Evolutionary conservation across 2,113 vertebrate genomes (phyloP).

Genomic region (Dendropsophus ebraccatus): DNA sequence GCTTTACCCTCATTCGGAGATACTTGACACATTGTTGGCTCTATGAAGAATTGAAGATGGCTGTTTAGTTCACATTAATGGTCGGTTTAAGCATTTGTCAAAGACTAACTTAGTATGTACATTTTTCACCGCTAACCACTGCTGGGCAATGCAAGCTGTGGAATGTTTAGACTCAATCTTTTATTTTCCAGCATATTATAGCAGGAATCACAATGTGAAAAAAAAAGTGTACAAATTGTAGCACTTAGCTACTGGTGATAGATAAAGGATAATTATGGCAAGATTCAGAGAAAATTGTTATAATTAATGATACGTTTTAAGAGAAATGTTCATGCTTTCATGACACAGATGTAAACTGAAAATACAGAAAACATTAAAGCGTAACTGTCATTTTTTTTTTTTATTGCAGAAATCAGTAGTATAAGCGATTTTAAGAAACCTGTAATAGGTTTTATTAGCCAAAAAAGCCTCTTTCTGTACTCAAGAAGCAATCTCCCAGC

Average conservation of each 20-base stretch:
- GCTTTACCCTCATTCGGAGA: slow-evolving; percentile 19
- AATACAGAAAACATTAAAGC: neutral
- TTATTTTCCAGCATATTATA: neutral
- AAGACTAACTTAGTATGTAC: slow-evolving; percentile 7
- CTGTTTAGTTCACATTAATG: slow-evolving; percentile 39
- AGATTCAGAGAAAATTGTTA: neutral
- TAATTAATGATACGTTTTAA: neutral
- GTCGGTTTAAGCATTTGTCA: slow-evolving; percentile 32
- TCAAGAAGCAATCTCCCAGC: too few relatives aligned
- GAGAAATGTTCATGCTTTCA: neutral
- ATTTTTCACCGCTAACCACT: slow-evolving; percentile 39
- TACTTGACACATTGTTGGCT: slow-evolving; percentile 44
- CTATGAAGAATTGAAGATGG: slow-evolving; percentile 31
- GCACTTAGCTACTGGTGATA: slow-evolving; percentile 10
- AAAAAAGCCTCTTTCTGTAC: too few relatives aligned
- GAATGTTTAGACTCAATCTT: neutral
- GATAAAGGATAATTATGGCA: neutral
- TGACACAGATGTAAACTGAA: neutral
- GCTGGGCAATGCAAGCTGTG: slow-evolving; percentile 12
- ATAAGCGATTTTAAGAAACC: too few relatives aligned
- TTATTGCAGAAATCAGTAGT: too few relatives aligned
- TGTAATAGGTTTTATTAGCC: too few relatives aligned
- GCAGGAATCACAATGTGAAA: neutral
- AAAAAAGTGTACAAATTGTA: neutral
- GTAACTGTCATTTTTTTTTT: too few relatives aligned